Evolutionary conservation across 2,888 invertebrate species (phyloP).

Genomic region (Marronus borbonicus): DNA sequence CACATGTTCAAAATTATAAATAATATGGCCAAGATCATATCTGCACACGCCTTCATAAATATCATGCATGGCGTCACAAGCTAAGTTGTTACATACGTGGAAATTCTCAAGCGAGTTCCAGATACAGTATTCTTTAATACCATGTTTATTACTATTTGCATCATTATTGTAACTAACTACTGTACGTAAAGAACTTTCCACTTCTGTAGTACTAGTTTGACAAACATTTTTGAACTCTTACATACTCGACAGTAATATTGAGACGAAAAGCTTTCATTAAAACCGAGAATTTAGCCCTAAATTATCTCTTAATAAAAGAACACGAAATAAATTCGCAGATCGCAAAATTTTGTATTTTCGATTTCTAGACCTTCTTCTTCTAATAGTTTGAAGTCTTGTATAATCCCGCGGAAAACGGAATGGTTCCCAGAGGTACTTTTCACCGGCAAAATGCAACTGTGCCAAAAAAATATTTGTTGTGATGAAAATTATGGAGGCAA

Average conservation of each 20-base stretch:
- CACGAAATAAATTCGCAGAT: slow-evolving; percentile 50
- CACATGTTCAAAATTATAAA: not conserved
- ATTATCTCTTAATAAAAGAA: slow-evolving; percentile 52
- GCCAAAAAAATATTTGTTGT: not conserved
- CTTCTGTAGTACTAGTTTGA: too few species aligned
- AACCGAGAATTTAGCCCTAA: slow-evolving; percentile 48
- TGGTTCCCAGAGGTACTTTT: slow-evolving; percentile 50
- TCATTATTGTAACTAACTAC: too few species aligned
- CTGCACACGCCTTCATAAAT: slow-evolving; percentile 20
- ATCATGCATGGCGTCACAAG: slow-evolving; percentile 14
- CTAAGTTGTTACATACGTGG: too few species aligned
- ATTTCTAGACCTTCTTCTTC: slow-evolving; percentile 15
- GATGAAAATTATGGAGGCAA: slow-evolving; percentile 38
- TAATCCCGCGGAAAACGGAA: not conserved
- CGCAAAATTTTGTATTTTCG: not conserved
- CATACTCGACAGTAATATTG: too few species aligned
- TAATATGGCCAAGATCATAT: slow-evolving; percentile 9
- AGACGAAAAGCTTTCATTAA: not conserved
- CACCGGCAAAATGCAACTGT: slow-evolving; percentile 40
- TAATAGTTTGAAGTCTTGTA: not conserved
- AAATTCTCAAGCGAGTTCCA: too few species aligned
- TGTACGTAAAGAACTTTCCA: too few species aligned
- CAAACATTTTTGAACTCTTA: too few species aligned
- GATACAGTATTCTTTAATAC: too few species aligned
- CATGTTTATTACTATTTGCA: too few species aligned